phyloP scores from a whole-genome alignment of 2,888 invertebrate species.

The Lamproptera curius region DNA sequence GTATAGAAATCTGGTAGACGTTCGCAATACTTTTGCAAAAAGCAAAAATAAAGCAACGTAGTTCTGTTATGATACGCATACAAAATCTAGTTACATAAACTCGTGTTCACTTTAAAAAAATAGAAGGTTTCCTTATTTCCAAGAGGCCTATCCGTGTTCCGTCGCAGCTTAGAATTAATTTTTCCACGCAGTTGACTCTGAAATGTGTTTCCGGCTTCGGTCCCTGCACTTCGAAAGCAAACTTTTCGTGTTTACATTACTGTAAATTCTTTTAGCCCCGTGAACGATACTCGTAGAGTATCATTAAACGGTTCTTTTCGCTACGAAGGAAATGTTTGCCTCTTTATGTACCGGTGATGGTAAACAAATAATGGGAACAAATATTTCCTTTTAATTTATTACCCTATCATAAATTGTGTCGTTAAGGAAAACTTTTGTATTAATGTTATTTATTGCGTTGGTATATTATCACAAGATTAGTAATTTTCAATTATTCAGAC shows the following conservation, averaged over 20 bases:
- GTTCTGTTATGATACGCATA: too few relatives aligned
- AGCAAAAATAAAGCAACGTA: too few relatives aligned
- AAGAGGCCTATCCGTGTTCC: conserved; percentile 32
- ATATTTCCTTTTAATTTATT: conserved; percentile 2
- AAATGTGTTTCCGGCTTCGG: conserved; percentile 69
- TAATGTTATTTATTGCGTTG: neutral
- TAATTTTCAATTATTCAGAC: too few relatives aligned
- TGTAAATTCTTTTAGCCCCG: conserved; percentile 69
- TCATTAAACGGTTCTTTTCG: conserved; percentile 52
- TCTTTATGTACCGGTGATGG: conserved; percentile 24
- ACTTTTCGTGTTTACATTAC: conserved; percentile 73
- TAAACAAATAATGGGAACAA: conserved; percentile 14
- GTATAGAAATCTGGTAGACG: too few relatives aligned
- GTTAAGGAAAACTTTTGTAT: neutral
- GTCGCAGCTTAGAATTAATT: conserved; percentile 51
- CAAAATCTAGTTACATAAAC: conserved; percentile 8
- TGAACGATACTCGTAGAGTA: conserved; percentile 59
- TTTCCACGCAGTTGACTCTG: conserved; percentile 73
- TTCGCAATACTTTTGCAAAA: too few relatives aligned
- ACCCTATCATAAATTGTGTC: neutral
- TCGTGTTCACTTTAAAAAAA: conserved; percentile 32
- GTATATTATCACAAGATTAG: too few relatives aligned
- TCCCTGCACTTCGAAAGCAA: conserved; percentile 70
- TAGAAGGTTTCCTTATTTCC: conserved; percentile 15
- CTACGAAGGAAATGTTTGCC: conserved; percentile 38